These are phyloP conservation scores for Diplodus sargus DNA, from an alignment of 2,797 vertebrate genomes.

Conservation along the genomic window DNA sequence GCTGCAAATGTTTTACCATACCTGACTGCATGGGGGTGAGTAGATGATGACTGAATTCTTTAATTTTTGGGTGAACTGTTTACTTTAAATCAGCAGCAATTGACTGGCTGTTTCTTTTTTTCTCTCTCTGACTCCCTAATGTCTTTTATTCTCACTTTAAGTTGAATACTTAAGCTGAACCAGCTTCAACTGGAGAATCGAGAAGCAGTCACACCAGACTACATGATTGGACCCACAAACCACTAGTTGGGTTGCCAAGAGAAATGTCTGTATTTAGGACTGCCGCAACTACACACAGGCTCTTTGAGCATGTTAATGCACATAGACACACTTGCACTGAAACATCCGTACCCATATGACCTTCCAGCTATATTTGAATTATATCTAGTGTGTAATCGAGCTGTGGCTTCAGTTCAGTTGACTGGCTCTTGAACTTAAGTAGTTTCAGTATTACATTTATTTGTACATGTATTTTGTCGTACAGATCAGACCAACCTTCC, in stretches of 20 bases:
- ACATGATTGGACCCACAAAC: neutral
- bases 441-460: neutral
- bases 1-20: no score
- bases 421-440: neutral
- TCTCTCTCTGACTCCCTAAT: neutral
- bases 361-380: slow-evolving; percentile 18
- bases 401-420: neutral
- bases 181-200: neutral
- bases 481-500: no score
- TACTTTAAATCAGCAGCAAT: neutral
- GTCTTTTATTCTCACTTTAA: neutral
- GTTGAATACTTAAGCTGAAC: neutral
- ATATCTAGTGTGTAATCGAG: slow-evolving; percentile 21
- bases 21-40: no score
- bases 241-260: slow-evolving; percentile 23
- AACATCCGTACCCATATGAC: neutral
- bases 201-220: neutral
- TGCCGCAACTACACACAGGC: slow-evolving; percentile 23
- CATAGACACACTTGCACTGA: neutral
- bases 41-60: no score
- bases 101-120: neutral
- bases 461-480: neutral
- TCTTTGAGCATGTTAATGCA: neutral
- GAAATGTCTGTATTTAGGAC: slow-evolving; percentile 31
- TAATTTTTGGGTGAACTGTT: no score